These are phyloP conservation scores for Perithous albicinctus DNA, from an alignment of 2,888 invertebrate genomes.

Conservation along the genomic window DNA sequence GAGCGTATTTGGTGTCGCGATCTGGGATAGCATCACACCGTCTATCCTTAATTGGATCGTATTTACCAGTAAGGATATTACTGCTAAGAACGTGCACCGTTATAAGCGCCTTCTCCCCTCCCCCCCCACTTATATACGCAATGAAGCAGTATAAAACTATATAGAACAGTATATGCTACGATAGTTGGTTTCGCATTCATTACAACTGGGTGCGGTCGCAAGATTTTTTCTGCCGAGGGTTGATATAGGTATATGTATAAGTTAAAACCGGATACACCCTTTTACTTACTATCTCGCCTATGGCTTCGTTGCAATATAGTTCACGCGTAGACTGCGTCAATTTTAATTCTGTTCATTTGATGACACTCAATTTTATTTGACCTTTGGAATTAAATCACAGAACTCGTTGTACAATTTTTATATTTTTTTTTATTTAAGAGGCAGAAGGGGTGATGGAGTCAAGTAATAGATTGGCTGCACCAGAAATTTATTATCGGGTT, in stretches of 20 bases:
- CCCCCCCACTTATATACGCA: constrained; percentile 22
- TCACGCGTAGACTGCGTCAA: background rate
- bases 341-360: too few species aligned
- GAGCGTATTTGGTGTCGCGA: constrained; percentile 58
- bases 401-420: too few species aligned
- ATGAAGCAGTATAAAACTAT: background rate
- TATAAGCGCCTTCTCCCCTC: constrained; percentile 14
- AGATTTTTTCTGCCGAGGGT: constrained; percentile 52
- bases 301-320: background rate
- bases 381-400: too few species aligned
- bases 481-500: too few species aligned
- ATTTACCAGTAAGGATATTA: constrained; percentile 67
- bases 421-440: too few species aligned
- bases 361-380: too few species aligned
- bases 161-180: constrained; percentile 28
- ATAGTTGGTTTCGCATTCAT: constrained; percentile 50
- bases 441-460: too few species aligned
- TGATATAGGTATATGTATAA: constrained; percentile 31
- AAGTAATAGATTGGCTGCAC: too few species aligned
- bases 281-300: constrained; percentile 36
- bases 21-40: constrained; percentile 49
- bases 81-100: constrained; percentile 14
- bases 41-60: constrained; percentile 76
- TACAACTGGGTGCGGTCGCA: constrained; percentile 63
- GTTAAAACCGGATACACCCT: constrained; percentile 39